phyloP scores from a whole-genome alignment of 1,140 invertebrate genomes.

The Pseudomyrmex pallidus region DNA sequence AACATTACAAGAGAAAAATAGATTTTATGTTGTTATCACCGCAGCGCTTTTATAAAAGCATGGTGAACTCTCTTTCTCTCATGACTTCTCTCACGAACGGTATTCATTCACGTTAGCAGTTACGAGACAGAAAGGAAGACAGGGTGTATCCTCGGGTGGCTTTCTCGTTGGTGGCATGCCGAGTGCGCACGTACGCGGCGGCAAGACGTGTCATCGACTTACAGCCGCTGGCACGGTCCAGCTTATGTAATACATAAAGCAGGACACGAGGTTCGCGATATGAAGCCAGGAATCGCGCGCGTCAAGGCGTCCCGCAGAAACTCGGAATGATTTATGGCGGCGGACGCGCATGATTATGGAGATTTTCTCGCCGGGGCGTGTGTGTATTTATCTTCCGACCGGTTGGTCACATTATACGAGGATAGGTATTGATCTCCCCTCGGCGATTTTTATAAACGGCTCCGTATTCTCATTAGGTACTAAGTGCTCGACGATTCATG shows the following conservation, averaged over 20 bases:
- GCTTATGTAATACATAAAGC: slow-evolving; percentile 57
- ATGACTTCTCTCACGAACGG: slow-evolving; percentile 15
- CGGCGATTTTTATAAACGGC: slow-evolving; percentile 2
- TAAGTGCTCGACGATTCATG: slow-evolving; percentile 5
- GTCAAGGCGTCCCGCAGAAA: slow-evolving; percentile 16
- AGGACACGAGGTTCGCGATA: slow-evolving; percentile 47
- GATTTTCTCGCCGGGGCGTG: slow-evolving; percentile 22
- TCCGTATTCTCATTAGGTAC: slow-evolving; percentile 17
- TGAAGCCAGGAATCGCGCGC: slow-evolving; percentile 52
- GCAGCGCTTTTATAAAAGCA: slow-evolving; percentile 14
- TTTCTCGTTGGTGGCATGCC: slow-evolving; percentile 27
- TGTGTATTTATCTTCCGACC: slow-evolving; percentile 37
- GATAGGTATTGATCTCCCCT: slow-evolving; percentile 19
- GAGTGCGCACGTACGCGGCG: slow-evolving; percentile 43
- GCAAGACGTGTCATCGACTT: slow-evolving; percentile 51
- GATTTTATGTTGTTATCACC: no score
- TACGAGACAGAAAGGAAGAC: slow-evolving; percentile 20
- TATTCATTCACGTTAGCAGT: slow-evolving; percentile 25
- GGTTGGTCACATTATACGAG: not conserved
- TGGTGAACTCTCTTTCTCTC: not conserved
- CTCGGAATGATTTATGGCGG: slow-evolving; percentile 38
- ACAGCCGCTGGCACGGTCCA: slow-evolving; percentile 17
- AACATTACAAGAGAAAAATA: not conserved
- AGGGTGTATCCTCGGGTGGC: slow-evolving; percentile 41
- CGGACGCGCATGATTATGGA: slow-evolving; percentile 38